Conservation (phyloP, 2,797 vertebrate genomes). For the Ctenopoma kingsleyae region DNA sequence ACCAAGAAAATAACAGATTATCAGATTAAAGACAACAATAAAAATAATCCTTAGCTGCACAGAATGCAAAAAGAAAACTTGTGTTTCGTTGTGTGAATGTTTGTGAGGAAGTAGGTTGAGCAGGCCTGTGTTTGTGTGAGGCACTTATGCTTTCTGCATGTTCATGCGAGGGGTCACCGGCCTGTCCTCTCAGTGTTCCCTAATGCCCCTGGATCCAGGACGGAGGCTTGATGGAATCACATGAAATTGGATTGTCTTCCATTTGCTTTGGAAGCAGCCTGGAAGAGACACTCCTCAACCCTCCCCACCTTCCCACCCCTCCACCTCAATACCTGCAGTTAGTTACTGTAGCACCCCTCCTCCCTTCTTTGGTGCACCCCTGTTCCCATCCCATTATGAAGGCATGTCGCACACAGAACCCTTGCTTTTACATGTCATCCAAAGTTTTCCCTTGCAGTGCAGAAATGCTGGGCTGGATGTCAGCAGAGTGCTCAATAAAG, state of each 20-base stretch:
- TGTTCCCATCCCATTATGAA: constrained; percentile 91
- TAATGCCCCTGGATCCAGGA: constrained; percentile 87
- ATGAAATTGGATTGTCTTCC: constrained; percentile 99
- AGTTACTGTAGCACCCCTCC: constrained; percentile 49
- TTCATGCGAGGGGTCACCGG: constrained; percentile 86
- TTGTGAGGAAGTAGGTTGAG: constrained; percentile 11
- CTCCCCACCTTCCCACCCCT: constrained; percentile 64
- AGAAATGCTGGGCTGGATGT: constrained; percentile 82
- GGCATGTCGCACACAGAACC: constrained; percentile 84
- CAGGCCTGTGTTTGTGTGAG: constrained; percentile 7
- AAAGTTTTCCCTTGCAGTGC: constrained; percentile 89
- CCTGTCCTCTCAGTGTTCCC: constrained; percentile 87
- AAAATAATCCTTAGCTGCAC: background rate
- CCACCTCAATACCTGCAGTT: constrained; percentile 65
- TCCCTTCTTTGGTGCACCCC: constrained; percentile 70
- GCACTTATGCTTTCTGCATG: constrained; percentile 54
- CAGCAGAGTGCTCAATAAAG: constrained; percentile 80
- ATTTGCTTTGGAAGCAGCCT: constrained; percentile 91
- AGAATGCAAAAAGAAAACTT: background rate
- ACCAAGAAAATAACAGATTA: background rate
- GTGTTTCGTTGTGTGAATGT: background rate
- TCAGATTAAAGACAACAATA: background rate
- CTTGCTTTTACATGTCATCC: constrained; percentile 90
- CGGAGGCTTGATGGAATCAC: constrained; percentile 96
- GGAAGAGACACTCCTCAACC: constrained; percentile 69